Evolutionary conservation across 2,113 vertebrate species (phyloP).

Genomic region (Platysternon megacephalum): DNA sequence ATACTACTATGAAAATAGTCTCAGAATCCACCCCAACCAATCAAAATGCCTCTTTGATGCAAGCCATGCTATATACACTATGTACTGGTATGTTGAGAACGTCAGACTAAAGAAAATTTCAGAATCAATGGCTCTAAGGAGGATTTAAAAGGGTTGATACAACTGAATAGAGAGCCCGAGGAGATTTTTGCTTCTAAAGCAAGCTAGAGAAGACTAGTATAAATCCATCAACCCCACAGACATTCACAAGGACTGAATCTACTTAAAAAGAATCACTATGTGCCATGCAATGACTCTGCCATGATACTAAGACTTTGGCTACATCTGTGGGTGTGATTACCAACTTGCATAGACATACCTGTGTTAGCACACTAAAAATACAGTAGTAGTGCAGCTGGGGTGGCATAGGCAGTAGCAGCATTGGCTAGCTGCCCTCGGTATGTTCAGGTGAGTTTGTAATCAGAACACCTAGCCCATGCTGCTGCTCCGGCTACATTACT

Average conservation of each 20-base stretch:
- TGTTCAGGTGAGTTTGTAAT: background rate
- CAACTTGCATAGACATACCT: background rate
- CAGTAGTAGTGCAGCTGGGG: background rate
- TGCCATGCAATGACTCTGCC: background rate
- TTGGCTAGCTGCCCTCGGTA: background rate
- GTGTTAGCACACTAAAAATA: background rate
- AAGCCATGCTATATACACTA: background rate
- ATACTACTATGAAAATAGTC: background rate
- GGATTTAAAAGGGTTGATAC: background rate
- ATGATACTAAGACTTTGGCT: background rate
- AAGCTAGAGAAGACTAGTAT: background rate
- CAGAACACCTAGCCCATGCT: background rate
- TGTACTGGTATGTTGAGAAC: background rate
- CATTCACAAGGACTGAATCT: background rate
- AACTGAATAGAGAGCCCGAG: background rate
- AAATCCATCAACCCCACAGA: background rate
- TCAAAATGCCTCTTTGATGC: background rate
- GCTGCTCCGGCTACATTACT: background rate
- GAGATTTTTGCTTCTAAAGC: background rate
- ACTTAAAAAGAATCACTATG: background rate
- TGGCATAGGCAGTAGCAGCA: background rate
- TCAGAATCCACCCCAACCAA: background rate
- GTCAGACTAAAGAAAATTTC: background rate
- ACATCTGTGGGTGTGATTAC: background rate
- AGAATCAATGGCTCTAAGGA: background rate